These are phyloP conservation scores for Paedocypris micromegethes DNA, from an alignment of 2,797 vertebrate species.

Conservation along the genomic window DNA sequence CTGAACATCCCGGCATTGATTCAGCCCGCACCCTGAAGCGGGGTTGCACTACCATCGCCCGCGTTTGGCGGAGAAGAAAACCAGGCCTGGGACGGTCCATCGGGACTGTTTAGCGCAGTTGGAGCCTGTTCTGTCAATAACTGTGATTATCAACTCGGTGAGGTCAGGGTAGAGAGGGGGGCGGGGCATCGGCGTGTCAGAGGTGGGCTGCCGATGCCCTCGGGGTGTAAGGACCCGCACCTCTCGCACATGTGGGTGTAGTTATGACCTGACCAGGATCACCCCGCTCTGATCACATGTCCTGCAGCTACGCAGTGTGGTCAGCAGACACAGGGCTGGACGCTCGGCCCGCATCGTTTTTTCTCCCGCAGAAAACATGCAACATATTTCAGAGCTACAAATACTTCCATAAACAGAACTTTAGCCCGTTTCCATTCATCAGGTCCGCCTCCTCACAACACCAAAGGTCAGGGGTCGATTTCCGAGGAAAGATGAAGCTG, in stretches of 20 bases:
- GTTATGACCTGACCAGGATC: slow-evolving; percentile 63
- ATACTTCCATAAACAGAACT: slow-evolving; percentile 15
- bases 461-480: too few species aligned
- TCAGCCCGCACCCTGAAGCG: slow-evolving; percentile 19
- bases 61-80: slow-evolving; percentile 17
- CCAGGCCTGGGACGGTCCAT: slow-evolving; percentile 16
- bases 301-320: slow-evolving; percentile 47
- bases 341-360: too few species aligned
- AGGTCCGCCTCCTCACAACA: background rate
- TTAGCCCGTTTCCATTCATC: background rate
- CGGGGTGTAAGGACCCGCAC: slow-evolving; percentile 45
- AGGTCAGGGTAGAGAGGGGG: slow-evolving; percentile 38
- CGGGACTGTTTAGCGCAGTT: slow-evolving; percentile 13
- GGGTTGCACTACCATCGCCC: slow-evolving; percentile 10
- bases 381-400: slow-evolving; percentile 10
- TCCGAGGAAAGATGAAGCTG: too few species aligned
- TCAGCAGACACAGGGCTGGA: slow-evolving; percentile 36
- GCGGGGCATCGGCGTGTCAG: slow-evolving; percentile 34
- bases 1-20: slow-evolving; percentile 19
- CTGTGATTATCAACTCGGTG: slow-evolving; percentile 38
- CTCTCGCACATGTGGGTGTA: slow-evolving; percentile 66
- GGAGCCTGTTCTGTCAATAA: slow-evolving; percentile 26
- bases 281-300: slow-evolving; percentile 49
- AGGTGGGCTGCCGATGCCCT: slow-evolving; percentile 39
- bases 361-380: background rate